These are phyloP conservation scores for Sitta europaea DNA, from an alignment of 2,113 vertebrate species.

Conservation along the genomic window DNA sequence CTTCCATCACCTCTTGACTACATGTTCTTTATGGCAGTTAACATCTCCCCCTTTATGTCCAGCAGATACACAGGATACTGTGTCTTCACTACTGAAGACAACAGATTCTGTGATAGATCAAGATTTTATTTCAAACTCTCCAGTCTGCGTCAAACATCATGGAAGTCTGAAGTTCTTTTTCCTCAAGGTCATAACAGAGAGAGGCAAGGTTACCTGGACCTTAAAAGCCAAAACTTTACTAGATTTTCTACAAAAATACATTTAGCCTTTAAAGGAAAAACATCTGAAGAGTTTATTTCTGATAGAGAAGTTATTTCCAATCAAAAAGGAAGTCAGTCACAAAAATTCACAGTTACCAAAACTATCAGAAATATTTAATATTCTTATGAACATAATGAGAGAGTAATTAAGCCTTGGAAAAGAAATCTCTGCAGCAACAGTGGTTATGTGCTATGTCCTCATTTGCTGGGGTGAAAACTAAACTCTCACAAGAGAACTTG, in stretches of 20 bases:
- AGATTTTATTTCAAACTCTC: background rate
- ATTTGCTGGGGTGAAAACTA: background rate
- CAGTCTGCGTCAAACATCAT: background rate
- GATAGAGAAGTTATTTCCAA: background rate
- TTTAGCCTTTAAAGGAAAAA: background rate
- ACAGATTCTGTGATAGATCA: background rate
- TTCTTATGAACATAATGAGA: background rate
- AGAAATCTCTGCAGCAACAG: background rate
- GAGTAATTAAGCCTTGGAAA: constrained; percentile 23
- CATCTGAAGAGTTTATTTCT: background rate
- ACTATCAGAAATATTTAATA: constrained; percentile 8
- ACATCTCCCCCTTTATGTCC: background rate
- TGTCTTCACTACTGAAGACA: background rate
- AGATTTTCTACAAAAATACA: background rate
- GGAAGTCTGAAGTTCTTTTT: background rate
- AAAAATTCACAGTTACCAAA: background rate
- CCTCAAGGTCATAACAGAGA: background rate
- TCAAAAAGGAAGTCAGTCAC: background rate
- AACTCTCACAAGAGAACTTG: constrained; percentile 29
- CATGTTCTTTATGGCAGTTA: background rate
- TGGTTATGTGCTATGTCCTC: background rate
- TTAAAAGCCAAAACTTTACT: background rate
- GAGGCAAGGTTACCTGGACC: background rate
- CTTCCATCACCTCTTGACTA: background rate
- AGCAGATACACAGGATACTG: background rate